These are phyloP conservation scores for Salticus scenicus DNA, from an alignment of 2,888 invertebrate genomes.

Conservation along the genomic window DNA sequence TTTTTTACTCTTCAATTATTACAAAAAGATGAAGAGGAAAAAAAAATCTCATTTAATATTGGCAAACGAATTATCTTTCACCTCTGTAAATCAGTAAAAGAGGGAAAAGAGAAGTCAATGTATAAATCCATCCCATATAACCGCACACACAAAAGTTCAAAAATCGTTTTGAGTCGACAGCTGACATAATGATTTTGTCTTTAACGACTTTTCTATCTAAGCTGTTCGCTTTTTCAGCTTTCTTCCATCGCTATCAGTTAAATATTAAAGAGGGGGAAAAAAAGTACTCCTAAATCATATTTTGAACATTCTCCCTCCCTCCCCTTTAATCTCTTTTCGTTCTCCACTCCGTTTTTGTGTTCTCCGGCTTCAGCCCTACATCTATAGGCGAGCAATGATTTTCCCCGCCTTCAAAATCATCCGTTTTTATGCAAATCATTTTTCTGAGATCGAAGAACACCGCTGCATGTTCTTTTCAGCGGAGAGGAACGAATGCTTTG, in stretches of 20 bases:
- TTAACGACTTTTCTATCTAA: conserved; percentile 54
- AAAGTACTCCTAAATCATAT: conserved; percentile 44
- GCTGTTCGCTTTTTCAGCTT: background rate
- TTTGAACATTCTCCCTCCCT: conserved; percentile 25
- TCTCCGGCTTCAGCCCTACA: conserved; percentile 18
- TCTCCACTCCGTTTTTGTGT: background rate
- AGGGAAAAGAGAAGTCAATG: background rate
- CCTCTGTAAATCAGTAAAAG: background rate
- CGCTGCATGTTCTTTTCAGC: background rate
- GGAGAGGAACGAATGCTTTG: too few relatives aligned
- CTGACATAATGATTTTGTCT: conserved; percentile 66
- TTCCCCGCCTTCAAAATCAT: background rate
- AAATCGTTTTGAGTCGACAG: conserved; percentile 51
- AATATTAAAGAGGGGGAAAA: conserved; percentile 16
- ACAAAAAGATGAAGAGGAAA: background rate
- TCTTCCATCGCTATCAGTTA: conserved; percentile 8
- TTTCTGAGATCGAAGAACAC: background rate
- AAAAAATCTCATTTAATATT: conserved; percentile 31
- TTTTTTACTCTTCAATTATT: conserved; percentile 14
- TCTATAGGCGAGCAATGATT: conserved; percentile 38
- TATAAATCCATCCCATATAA: background rate
- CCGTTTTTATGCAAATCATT: conserved; percentile 12
- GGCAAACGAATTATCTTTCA: conserved; percentile 57
- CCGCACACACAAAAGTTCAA: conserved; percentile 30
- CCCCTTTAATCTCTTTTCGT: background rate